Evolutionary conservation across 2,797 vertebrate genomes (phyloP).

Genomic region (Botia kubotai): DNA sequence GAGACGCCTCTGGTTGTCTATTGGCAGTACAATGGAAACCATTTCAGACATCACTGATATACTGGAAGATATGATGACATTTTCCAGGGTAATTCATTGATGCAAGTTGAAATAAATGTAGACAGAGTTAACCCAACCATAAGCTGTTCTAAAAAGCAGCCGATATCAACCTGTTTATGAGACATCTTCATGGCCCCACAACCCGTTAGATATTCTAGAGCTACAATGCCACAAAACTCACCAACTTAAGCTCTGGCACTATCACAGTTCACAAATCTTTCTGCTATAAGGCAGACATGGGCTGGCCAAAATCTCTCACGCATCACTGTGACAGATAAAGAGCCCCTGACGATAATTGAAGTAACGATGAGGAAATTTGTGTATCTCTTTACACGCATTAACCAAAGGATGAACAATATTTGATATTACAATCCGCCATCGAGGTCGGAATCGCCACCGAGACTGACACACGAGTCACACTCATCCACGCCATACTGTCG

Average conservation of each 20-base stretch:
- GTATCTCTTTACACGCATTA: slow-evolving; percentile 26
- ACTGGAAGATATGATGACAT: neutral
- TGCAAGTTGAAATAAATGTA: neutral
- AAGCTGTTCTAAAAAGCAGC: neutral
- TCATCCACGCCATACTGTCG: slow-evolving; percentile 18
- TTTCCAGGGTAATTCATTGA: neutral
- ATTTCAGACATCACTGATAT: slow-evolving; percentile 9
- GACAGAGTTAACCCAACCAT: neutral
- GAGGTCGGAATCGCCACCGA: slow-evolving; percentile 40
- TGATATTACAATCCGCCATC: slow-evolving; percentile 32
- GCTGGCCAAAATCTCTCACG: slow-evolving; percentile 23
- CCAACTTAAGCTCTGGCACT: neutral
- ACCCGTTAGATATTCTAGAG: neutral
- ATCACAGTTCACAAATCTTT: neutral
- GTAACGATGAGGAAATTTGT: slow-evolving; percentile 49
- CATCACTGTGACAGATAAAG: slow-evolving; percentile 55
- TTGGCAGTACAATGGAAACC: neutral
- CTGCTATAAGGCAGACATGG: neutral
- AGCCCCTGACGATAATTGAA: slow-evolving; percentile 56
- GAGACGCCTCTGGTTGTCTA: slow-evolving; percentile 32
- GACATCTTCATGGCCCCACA: neutral
- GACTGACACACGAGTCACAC: slow-evolving; percentile 39
- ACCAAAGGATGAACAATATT: slow-evolving; percentile 12
- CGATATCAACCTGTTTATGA: neutral
- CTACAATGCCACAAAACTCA: neutral